These are phyloP conservation scores for Calycopis cecrops DNA, from an alignment of 1,140 invertebrate species.

Conservation along the genomic window DNA sequence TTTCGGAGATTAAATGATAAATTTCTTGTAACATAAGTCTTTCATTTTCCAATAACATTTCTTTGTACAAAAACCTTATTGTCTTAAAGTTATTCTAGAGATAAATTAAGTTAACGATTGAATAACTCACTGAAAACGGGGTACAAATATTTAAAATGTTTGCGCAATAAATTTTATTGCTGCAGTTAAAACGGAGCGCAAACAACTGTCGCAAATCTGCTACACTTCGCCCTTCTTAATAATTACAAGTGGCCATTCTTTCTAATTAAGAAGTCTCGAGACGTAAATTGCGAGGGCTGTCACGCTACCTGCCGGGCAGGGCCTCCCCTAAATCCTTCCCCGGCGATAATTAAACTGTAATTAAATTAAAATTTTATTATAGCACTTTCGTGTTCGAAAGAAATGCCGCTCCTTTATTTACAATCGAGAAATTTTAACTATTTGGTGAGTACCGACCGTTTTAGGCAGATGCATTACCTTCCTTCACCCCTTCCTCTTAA, in stretches of 20 bases:
- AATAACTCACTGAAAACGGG: neutral
- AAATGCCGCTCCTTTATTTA: no score
- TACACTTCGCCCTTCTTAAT: constrained; percentile 73
- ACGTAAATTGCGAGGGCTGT: constrained; percentile 70
- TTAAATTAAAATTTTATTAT: constrained; percentile 5
- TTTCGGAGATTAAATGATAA: no score
- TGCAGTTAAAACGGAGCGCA: constrained; percentile 22
- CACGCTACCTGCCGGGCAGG: constrained; percentile 28
- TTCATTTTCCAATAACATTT: no score
- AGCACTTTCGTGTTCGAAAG: neutral
- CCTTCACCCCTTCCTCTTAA: no score
- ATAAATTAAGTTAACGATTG: no score
- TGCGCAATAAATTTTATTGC: constrained; percentile 23
- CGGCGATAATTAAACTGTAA: constrained; percentile 10
- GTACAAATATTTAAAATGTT: constrained; percentile 4
- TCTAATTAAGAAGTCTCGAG: constrained; percentile 72
- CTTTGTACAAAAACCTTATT: no score
- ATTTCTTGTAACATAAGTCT: no score
- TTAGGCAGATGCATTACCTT: no score
- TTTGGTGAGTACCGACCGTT: no score
- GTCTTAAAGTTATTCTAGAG: no score
- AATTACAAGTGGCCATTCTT: constrained; percentile 74
- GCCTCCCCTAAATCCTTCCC: constrained; percentile 1
- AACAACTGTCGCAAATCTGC: constrained; percentile 58
- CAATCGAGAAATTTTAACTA: no score